phyloP scores from a whole-genome alignment of 2,113 vertebrate genomes.

The Python bivittatus region DNA sequence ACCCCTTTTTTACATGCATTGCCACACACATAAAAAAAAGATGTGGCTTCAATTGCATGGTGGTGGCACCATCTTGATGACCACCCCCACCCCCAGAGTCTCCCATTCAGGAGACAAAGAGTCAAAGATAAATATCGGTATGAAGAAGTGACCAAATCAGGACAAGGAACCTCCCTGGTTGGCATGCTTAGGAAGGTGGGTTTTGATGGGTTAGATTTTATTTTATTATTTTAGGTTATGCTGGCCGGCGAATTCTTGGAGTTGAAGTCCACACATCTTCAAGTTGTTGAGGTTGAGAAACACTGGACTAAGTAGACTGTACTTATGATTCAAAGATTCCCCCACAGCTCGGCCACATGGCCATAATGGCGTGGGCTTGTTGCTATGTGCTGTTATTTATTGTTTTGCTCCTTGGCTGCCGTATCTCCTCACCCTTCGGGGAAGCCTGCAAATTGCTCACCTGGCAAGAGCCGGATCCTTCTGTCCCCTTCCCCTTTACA shows the following conservation, averaged over 20 bases:
- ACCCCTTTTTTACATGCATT: too few relatives aligned
- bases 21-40: too few relatives aligned
- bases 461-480: fast-evolving
- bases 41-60: too few relatives aligned
- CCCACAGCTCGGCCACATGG: neutral
- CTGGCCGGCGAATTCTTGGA: too few relatives aligned
- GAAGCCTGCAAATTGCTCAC: neutral
- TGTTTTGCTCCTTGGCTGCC: neutral
- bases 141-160: neutral
- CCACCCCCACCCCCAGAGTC: too few relatives aligned
- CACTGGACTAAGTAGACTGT: neutral
- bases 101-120: neutral
- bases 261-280: too few relatives aligned
- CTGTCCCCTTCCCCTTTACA: neutral
- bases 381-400: neutral
- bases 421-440: slow-evolving; percentile 24
- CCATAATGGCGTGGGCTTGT: neutral
- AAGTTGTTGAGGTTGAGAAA: neutral
- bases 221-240: too few relatives aligned
- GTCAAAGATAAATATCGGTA: neutral
- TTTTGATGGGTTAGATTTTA: too few relatives aligned
- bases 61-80: too few relatives aligned
- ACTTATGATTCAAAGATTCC: neutral
- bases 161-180: neutral
- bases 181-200: too few relatives aligned